These are phyloP conservation scores for Ophiodon elongatus DNA, from an alignment of 2,113 vertebrate species.

Conservation along the genomic window DNA sequence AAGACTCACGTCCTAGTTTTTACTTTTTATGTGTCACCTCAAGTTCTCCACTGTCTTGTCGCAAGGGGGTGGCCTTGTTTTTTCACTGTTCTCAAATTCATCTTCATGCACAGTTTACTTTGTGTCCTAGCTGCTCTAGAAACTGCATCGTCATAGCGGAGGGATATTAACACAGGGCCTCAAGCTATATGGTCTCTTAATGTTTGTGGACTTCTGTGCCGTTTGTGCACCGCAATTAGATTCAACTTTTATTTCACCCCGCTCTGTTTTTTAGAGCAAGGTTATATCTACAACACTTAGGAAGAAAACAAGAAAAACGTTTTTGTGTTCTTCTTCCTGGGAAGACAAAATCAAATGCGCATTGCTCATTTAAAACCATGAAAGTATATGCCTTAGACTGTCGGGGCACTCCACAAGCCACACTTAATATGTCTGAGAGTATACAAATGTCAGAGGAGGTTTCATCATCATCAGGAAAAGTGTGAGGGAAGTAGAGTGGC, in stretches of 20 bases:
- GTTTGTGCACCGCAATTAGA: background rate
- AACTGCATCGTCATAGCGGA: conserved; percentile 16
- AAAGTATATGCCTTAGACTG: background rate
- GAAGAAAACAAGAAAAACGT: background rate
- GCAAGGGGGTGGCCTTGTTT: conserved; percentile 70
- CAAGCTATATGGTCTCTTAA: background rate
- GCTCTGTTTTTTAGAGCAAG: background rate
- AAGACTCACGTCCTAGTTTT: conserved; percentile 71
- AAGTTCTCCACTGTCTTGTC: conserved; percentile 64
- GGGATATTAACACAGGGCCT: background rate
- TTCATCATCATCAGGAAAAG: background rate
- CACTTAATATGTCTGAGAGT: background rate
- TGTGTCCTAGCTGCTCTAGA: conserved; percentile 40
- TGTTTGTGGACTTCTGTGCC: background rate
- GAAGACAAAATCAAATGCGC: background rate
- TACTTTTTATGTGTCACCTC: conserved; percentile 74
- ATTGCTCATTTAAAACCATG: background rate
- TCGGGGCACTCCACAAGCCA: too few species aligned
- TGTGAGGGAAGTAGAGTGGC: background rate
- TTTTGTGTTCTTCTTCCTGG: background rate
- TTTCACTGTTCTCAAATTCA: conserved; percentile 40
- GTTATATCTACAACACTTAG: background rate
- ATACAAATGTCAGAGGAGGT: background rate
- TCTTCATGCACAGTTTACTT: conserved; percentile 47
- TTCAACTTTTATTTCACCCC: background rate